Conservation (phyloP, 1,140 invertebrate species). For the Drosophila fuyamai region DNA sequence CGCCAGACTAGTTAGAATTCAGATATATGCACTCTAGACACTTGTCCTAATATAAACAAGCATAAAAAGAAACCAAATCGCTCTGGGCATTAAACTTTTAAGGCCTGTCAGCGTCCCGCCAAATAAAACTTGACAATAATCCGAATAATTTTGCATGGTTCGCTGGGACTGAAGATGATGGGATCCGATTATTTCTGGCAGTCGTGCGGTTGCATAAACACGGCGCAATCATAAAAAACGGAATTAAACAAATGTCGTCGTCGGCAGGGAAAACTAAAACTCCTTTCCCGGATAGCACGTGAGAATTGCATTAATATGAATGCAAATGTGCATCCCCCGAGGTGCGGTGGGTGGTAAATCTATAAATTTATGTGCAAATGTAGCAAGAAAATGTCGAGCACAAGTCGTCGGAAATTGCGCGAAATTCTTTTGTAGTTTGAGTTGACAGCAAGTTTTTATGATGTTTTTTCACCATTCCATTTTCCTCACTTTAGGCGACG, state of each 20-base stretch:
- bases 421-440: slow-evolving; percentile 63
- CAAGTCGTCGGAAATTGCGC: slow-evolving; percentile 44
- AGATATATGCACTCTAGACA: slow-evolving; percentile 28
- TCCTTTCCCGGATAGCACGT: slow-evolving; percentile 66
- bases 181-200: slow-evolving; percentile 61
- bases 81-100: slow-evolving; percentile 57
- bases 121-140: slow-evolving; percentile 76
- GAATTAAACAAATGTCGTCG: slow-evolving; percentile 81
- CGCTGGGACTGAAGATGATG: slow-evolving; percentile 64
- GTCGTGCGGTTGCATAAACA: slow-evolving; percentile 76
- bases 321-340: slow-evolving; percentile 55
- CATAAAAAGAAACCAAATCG: slow-evolving; percentile 24
- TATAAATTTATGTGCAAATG: slow-evolving; percentile 81
- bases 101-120: slow-evolving; percentile 63
- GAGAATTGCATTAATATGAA: slow-evolving; percentile 84
- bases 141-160: slow-evolving; percentile 54
- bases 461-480: slow-evolving; percentile 38
- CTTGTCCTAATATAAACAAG: slow-evolving; percentile 17
- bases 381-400: slow-evolving; percentile 66
- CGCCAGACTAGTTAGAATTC: slow-evolving; percentile 3
- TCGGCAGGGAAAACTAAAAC: slow-evolving; percentile 11
- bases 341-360: slow-evolving; percentile 39
- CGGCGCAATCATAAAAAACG: slow-evolving; percentile 74
- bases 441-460: slow-evolving; percentile 78
- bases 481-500: slow-evolving; percentile 52